Evolutionary conservation across 2,113 vertebrate genomes (phyloP).

Genomic region (Lucifuga dentata): DNA sequence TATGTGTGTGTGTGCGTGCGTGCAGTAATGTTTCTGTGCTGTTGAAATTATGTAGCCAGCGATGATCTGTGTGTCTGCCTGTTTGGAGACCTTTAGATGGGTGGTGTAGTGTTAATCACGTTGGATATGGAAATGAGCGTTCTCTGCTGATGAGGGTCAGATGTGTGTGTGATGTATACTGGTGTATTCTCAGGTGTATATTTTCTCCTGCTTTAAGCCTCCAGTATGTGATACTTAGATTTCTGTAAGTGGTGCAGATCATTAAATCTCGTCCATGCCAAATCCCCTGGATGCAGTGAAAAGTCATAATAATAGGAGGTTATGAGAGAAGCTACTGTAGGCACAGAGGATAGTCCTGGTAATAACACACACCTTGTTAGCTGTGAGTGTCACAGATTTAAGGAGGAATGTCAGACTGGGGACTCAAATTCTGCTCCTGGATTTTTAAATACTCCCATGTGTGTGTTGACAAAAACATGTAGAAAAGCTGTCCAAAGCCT

Average conservation of each 20-base stretch:
- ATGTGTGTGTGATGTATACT: slow-evolving; percentile 11
- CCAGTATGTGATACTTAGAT: slow-evolving; percentile 15
- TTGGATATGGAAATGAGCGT: slow-evolving; percentile 43
- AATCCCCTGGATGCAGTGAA: slow-evolving; percentile 39
- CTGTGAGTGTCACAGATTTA: slow-evolving; percentile 68
- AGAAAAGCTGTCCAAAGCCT: slow-evolving; percentile 48
- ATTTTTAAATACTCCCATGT: slow-evolving; percentile 46
- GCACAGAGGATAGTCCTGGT: slow-evolving; percentile 49
- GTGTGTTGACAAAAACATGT: slow-evolving; percentile 47
- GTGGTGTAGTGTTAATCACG: slow-evolving; percentile 63
- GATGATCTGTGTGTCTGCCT: slow-evolving; percentile 59
- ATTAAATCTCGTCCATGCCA: slow-evolving; percentile 24
- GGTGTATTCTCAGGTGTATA: slow-evolving; percentile 10
- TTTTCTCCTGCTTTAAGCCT: slow-evolving; percentile 30
- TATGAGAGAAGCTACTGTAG: slow-evolving; percentile 20
- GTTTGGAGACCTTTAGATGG: slow-evolving; percentile 62
- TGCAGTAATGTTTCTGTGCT: slow-evolving; percentile 42
- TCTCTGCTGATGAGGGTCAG: slow-evolving; percentile 8
- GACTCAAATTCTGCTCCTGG: slow-evolving; percentile 37
- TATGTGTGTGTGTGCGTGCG: no score
- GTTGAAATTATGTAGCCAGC: slow-evolving; percentile 39
- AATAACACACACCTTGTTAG: slow-evolving; percentile 75
- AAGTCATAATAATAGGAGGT: slow-evolving; percentile 51
- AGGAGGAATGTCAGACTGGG: slow-evolving; percentile 41
- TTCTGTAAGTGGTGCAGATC: slow-evolving; percentile 35